Conservation (phyloP, 1,140 invertebrate species). For the Venturia canescens region DNA sequence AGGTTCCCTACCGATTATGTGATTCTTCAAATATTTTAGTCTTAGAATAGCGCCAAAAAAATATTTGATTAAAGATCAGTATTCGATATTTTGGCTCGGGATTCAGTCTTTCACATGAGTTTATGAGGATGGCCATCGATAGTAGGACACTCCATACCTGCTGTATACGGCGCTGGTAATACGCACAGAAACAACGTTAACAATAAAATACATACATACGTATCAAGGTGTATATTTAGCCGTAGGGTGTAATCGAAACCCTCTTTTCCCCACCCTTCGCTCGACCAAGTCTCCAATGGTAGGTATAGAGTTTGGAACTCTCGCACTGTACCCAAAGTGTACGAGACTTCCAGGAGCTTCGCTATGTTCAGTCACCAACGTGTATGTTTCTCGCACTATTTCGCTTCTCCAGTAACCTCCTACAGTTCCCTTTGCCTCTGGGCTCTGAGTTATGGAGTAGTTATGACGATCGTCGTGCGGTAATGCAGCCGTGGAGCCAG, state of each 20-base stretch:
- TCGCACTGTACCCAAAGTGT: neutral
- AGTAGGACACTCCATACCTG: too few species aligned
- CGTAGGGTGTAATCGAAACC: constrained; percentile 37
- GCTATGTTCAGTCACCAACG: neutral
- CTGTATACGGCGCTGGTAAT: neutral
- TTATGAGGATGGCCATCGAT: too few species aligned
- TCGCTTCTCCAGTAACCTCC: constrained; percentile 6
- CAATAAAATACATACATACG: neutral
- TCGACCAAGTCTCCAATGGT: constrained; percentile 1
- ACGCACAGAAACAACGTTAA: neutral
- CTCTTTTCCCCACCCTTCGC: neutral
- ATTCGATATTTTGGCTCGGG: too few species aligned
- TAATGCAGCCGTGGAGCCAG: constrained; percentile 56
- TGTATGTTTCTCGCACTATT: constrained; percentile 41
- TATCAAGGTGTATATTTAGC: neutral
- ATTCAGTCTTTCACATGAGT: too few species aligned
- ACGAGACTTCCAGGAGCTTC: constrained; percentile 16
- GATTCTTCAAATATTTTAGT: too few species aligned
- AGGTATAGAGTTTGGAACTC: constrained; percentile 9
- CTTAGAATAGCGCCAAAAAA: too few species aligned
- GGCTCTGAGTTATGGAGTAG: constrained; percentile 59
- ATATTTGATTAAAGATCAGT: too few species aligned
- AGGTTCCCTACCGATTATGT: too few species aligned
- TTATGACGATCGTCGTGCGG: constrained; percentile 55
- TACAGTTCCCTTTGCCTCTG: neutral